These are phyloP conservation scores for Cavia aperea DNA, from an alignment of 2,113 vertebrate genomes.

Conservation along the genomic window DNA sequence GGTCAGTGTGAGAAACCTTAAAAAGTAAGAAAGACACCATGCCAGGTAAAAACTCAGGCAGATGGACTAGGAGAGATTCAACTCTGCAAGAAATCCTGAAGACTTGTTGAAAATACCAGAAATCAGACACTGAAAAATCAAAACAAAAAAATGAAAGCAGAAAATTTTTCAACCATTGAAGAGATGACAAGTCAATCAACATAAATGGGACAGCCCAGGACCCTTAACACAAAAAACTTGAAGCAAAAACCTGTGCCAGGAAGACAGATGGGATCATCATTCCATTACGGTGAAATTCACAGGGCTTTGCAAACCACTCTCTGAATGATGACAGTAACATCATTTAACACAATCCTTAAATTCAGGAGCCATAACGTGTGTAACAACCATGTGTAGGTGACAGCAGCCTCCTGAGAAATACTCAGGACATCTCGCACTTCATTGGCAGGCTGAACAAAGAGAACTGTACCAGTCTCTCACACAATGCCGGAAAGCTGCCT, in stretches of 20 bases:
- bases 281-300: slow-evolving; percentile 10
- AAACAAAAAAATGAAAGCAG: slow-evolving; percentile 13
- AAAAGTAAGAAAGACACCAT: neutral
- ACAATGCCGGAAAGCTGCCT: neutral
- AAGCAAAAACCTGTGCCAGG: slow-evolving; percentile 37
- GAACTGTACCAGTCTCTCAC: neutral
- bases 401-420: slow-evolving; percentile 26
- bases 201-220: slow-evolving; percentile 28
- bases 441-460: slow-evolving; percentile 21
- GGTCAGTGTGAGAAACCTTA: slow-evolving; percentile 12
- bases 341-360: slow-evolving; percentile 46
- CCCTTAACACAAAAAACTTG: slow-evolving; percentile 28
- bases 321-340: slow-evolving; percentile 16
- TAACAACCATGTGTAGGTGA: slow-evolving; percentile 26
- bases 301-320: slow-evolving; percentile 21
- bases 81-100: slow-evolving; percentile 18
- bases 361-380: slow-evolving; percentile 16
- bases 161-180: neutral
- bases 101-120: slow-evolving; percentile 28
- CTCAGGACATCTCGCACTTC: slow-evolving; percentile 18
- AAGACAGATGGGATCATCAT: slow-evolving; percentile 55
- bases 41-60: neutral
- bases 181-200: slow-evolving; percentile 39
- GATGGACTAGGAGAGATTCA: neutral
- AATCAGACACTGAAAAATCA: slow-evolving; percentile 26